Evolutionary conservation across 2,797 vertebrate genomes (phyloP).

Genomic region (Bradypus variegatus): DNA sequence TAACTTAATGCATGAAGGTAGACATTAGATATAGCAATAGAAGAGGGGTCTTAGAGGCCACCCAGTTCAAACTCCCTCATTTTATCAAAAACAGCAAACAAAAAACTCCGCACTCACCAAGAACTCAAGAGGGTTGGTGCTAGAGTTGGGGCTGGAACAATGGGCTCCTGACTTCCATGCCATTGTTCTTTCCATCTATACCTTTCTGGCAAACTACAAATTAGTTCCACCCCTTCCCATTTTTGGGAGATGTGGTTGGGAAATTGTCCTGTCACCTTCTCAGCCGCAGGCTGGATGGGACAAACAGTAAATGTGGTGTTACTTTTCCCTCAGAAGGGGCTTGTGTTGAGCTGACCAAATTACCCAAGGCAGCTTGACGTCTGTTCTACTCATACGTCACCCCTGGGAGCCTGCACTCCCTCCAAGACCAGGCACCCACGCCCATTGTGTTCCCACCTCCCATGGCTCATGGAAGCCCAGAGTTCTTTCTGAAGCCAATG

Average conservation of each 20-base stretch:
- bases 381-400: neutral
- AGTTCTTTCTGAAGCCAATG: conserved; percentile 37
- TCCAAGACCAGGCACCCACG: neutral
- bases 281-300: neutral
- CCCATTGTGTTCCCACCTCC: neutral
- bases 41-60: neutral
- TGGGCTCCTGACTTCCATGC: neutral
- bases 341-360: neutral
- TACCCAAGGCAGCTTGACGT: neutral
- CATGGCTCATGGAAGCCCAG: conserved; percentile 32
- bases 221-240: neutral
- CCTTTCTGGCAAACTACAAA: neutral
- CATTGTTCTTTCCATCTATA: neutral
- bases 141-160: neutral
- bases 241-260: neutral
- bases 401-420: neutral
- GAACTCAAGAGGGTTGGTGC: neutral
- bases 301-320: neutral
- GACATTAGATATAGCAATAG: neutral
- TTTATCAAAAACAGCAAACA: neutral
- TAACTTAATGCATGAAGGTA: neutral
- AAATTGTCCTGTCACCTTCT: neutral
- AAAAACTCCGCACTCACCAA: neutral
- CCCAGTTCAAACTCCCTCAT: neutral
- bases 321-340: neutral